Base-by-base conservation (phyloP, 2,888 invertebrate genomes). In the Chrysina gloriosa region DNA sequence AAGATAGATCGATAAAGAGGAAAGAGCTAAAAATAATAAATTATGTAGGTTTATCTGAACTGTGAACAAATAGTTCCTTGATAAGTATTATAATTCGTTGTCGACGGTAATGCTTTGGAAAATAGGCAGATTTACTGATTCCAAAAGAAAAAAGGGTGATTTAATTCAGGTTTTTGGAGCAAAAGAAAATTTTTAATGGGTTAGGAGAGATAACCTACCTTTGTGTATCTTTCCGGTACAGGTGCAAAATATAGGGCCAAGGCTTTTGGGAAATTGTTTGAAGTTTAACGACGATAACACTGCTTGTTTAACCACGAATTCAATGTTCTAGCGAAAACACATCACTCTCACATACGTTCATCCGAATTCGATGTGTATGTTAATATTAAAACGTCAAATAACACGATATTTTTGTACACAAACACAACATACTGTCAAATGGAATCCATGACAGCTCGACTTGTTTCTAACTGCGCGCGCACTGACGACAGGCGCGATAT, bases 341-440 rank as follows among this genome's bases (percentile, higher is more conserved):
- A 65, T 73, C 79, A 79, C 79, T 76, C 69, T 73, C 76, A 76
- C 77, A 71, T 65, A 70, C 73, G 72, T 75, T 75, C 74, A 71
- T 70, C 72, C 67, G 70, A 66, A 73, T 77, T 77, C 76, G 72
- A 75, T 76, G 76, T 76, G 69, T 72, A 73, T 76, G 77, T 79
- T 78, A 75, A 77, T 73, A 72, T 77, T 71, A 77, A 78, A 79
- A 77, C 79, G 74, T 79, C 76, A 77, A 74, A 76, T 77, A 77
- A 75, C 79, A 78, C 80, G 79, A 79, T 78, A 78, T 80, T 80
- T 81, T 78, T 75, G 75, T 75, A 79, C 79, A 77, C 78, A 80
- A 80, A 82, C 80, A 82, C 78, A 74, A 74, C 75, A 72, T 75
- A 78, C 80, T 80, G 81, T 81, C 81, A 81, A 81, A 81, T 79